Percentiles rank a stretch among this genome's conserved stretches.
Evolutionary conservation across 2,797 vertebrate species (phyloP).

Genomic region (Enteromius paludinosus): DNA sequence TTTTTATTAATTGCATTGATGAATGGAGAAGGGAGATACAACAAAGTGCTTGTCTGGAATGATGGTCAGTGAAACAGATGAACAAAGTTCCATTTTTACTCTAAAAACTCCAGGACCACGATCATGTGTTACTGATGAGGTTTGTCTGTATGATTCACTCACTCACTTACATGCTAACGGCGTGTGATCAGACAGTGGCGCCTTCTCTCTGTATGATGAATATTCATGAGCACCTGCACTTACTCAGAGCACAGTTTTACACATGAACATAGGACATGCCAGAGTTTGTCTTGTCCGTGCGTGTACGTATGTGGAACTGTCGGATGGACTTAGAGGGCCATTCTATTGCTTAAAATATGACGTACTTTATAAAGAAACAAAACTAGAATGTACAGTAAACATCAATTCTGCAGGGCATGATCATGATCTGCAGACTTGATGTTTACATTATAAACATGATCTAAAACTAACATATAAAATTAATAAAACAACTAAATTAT

Average conservation of each 20-base stretch:
- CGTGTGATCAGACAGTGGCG: slow-evolving; percentile 46
- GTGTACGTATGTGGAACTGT: neutral
- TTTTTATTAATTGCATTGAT: too few species aligned
- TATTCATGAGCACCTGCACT: slow-evolving; percentile 65
- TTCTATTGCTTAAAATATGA: neutral
- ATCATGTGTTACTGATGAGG: neutral
- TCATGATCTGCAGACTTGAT: too few species aligned
- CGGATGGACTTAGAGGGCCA: neutral
- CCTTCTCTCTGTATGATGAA: slow-evolving; percentile 55
- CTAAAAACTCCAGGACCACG: neutral
- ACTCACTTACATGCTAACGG: slow-evolving; percentile 17
- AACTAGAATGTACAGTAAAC: neutral
- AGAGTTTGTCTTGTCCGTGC: neutral
- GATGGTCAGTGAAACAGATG: neutral
- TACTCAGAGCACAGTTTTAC: slow-evolving; percentile 46
- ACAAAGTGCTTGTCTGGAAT: neutral
- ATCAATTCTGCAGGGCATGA: neutral
- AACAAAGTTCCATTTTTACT: neutral
- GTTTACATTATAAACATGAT: too few species aligned
- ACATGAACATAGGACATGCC: slow-evolving; percentile 16
- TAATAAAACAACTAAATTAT: too few species aligned
- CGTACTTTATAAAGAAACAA: neutral
- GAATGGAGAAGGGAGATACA: neutral
- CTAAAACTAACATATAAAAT: too few species aligned
- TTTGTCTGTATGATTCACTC: neutral